Evolutionary conservation across 2,888 invertebrate species (phyloP), one percentile per base, ranked within the genome.

Genomic region (Eilema depressum): DNA sequence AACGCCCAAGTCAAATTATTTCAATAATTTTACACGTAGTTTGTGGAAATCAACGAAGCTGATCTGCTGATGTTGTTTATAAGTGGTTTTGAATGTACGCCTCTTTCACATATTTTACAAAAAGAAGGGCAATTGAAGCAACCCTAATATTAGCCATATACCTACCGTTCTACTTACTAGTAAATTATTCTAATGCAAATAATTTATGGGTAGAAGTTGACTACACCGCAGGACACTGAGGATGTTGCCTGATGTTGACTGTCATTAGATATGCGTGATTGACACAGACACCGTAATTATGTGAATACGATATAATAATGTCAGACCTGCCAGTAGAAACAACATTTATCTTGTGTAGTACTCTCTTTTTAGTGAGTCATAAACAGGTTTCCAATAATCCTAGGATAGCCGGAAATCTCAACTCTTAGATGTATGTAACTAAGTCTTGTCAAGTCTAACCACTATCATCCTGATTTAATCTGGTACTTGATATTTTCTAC

Each of bases 361-460:
- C 65, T 57, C 63, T 62, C 70, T 66, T 66, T 81, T 83, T 83
- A 82, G 83, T 88, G 89, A 91, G 81, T 86, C 87, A 83, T 82
- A 82, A 86, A 84, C 78, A 72, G 77, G 80, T 79, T 61, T 68
- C 70, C 75, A 78, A 73, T 76, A 78, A 74, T 75, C 76, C 75
- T 73, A 78, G 86, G 85, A 86, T 85, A 85, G 78, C 88, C 90
- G 93, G 93, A 94, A 93, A 90, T 86, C 84, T 86, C 87, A 82
- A 83, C 84, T 84, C 79, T 73, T 66, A 83, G 85, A 84, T 82
- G 84, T 85, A n/a, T n/a, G n/a, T n/a, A n/a, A n/a, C n/a, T n/a
- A 64, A 80, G 78, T 73, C 76, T 74, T 75, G 79, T 81, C 76
- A 89, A 87, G 79, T 81, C 76, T 89, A 87, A 88, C 88, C 84